Percentiles rank a stretch among this genome's conserved stretches.
phyloP scores from a whole-genome alignment of 2,797 vertebrate genomes.

The Smutsia temminckii region DNA sequence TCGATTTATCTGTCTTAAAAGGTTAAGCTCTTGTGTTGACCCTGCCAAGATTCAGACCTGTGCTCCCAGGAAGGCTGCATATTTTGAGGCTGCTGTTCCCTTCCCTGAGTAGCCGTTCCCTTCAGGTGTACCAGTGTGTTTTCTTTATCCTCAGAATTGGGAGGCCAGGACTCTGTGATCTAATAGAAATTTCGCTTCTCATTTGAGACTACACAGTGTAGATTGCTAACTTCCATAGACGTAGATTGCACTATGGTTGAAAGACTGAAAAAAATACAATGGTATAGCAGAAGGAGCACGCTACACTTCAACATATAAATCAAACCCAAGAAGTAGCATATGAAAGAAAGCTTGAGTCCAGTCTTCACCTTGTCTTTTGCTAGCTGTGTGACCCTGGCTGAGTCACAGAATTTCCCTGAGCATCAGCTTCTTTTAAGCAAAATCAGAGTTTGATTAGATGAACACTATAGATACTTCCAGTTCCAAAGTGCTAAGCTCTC shows the following conservation, averaged over 20 bases:
- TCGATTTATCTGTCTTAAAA: slow-evolving; percentile 75
- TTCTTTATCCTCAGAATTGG: background rate
- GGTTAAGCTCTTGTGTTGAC: slow-evolving; percentile 72
- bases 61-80: background rate
- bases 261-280: slow-evolving; percentile 13
- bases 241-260: slow-evolving; percentile 25
- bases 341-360: background rate
- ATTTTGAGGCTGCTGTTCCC: slow-evolving; percentile 23
- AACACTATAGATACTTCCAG: background rate
- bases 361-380: background rate
- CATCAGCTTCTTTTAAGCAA: background rate
- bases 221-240: background rate
- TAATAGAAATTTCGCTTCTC: slow-evolving; percentile 28
- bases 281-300: slow-evolving; percentile 31
- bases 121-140: background rate
- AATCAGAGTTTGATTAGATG: background rate
- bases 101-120: background rate
- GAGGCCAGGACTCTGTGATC: background rate
- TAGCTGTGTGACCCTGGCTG: background rate
- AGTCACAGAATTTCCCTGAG: background rate
- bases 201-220: background rate
- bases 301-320: slow-evolving; percentile 38
- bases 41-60: slow-evolving; percentile 66
- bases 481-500: slow-evolving; percentile 23
- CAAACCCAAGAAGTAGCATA: background rate